phyloP scores from a whole-genome alignment of 2,113 vertebrate genomes.

The Salminus brasiliensis region DNA sequence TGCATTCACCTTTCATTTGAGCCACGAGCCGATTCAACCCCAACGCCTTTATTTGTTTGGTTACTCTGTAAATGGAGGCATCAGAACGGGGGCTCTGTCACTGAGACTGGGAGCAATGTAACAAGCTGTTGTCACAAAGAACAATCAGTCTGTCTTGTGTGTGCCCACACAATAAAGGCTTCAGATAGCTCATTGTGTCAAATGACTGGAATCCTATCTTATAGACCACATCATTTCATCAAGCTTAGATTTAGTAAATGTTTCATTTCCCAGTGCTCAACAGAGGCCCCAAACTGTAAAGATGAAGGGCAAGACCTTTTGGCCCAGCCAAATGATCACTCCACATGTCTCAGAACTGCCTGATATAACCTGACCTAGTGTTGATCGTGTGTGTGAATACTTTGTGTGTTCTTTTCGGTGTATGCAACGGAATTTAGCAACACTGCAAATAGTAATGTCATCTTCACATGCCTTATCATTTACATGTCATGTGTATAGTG shows the following conservation, averaged over 20 bases:
- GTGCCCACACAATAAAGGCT: neutral
- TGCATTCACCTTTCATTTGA: slow-evolving; percentile 28
- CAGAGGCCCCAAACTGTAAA: neutral
- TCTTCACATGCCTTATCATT: no score
- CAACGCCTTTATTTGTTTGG: slow-evolving; percentile 34
- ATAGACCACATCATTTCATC: neutral
- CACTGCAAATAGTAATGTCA: no score
- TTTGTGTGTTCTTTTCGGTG: no score
- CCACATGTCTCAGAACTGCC: no score
- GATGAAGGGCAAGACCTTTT: neutral
- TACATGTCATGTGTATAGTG: no score
- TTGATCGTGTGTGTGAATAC: no score
- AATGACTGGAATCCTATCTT: neutral
- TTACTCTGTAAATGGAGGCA: slow-evolving; percentile 33
- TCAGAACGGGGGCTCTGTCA: slow-evolving; percentile 8
- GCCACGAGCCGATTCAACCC: slow-evolving; percentile 8
- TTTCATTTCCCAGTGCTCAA: neutral
- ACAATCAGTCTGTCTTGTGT: neutral
- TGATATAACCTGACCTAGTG: no score
- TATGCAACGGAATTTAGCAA: no score
- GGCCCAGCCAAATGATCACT: no score
- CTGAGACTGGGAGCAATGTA: slow-evolving; percentile 37
- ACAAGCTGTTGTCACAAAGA: slow-evolving; percentile 15
- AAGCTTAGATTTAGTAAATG: slow-evolving; percentile 32
- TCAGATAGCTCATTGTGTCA: neutral